Percentiles rank a stretch among this genome's conserved stretches.
Evolutionary conservation across 2,797 vertebrate genomes (phyloP).

Genomic region (Gallirallus australis): DNA sequence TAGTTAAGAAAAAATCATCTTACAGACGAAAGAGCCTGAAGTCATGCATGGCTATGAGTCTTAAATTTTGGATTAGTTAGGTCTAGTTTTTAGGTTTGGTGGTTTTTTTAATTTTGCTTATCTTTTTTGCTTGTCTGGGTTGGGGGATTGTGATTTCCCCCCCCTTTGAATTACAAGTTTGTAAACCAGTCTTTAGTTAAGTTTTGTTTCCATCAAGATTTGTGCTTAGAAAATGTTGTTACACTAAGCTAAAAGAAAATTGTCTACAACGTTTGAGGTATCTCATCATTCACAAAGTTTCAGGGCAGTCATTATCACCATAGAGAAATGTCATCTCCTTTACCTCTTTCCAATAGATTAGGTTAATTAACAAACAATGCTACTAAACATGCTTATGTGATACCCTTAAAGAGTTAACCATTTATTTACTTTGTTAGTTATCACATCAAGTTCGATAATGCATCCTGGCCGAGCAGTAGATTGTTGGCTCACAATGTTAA

Average conservation of each 20-base stretch:
- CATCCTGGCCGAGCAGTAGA: conserved; percentile 98
- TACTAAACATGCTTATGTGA: neutral
- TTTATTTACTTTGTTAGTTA: conserved; percentile 92
- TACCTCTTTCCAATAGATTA: neutral
- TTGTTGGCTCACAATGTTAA: conserved; percentile 99
- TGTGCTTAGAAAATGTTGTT: neutral
- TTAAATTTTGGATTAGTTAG: neutral
- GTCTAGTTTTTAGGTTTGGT: neutral
- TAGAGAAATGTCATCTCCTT: neutral
- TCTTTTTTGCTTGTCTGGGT: neutral
- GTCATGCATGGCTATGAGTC: neutral
- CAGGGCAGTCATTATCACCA: neutral
- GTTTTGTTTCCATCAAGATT: neutral
- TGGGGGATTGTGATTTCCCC: neutral
- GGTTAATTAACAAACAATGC: neutral
- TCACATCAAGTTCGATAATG: conserved; percentile 95
- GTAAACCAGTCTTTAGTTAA: neutral
- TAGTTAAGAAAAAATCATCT: neutral
- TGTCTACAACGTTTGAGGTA: neutral
- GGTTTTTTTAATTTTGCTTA: neutral
- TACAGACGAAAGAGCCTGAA: neutral
- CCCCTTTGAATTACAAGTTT: neutral
- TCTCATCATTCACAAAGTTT: neutral
- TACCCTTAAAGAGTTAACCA: neutral
- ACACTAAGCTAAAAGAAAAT: neutral